These are phyloP conservation scores for Eulemur mongoz DNA, from an alignment of 2,797 vertebrate genomes.

Conservation along the genomic window DNA sequence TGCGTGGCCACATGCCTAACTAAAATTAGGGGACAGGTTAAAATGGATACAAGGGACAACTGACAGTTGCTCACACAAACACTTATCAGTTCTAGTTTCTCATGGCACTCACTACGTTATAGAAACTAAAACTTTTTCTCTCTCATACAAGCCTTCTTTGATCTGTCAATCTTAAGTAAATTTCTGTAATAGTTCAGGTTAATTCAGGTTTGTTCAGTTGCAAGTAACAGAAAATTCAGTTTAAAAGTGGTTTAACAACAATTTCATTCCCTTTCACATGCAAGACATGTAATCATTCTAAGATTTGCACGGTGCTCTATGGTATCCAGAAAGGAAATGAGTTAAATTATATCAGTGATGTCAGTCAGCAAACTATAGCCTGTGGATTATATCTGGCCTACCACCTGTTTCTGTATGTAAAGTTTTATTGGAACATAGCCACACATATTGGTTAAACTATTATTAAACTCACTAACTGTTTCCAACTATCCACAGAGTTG, in stretches of 20 bases:
- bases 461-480: not conserved
- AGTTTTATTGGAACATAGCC: not conserved
- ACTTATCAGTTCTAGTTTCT: not conserved
- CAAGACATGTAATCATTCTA: not conserved
- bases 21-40: not conserved
- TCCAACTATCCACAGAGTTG: not conserved
- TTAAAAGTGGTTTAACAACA: not conserved
- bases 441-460: not conserved
- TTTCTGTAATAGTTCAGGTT: not conserved
- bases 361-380: not conserved
- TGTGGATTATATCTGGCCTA: not conserved
- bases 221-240: conserved; percentile 14
- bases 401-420: not conserved
- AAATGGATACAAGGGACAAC: not conserved
- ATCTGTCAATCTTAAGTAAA: not conserved
- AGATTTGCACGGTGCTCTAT: not conserved
- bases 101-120: not conserved
- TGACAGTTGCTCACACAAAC: not conserved
- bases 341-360: not conserved
- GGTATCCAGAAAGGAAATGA: not conserved
- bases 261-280: not conserved
- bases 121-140: not conserved
- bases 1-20: not conserved
- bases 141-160: not conserved
- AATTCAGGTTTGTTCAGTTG: not conserved